phyloP scores from a whole-genome alignment of 2,797 vertebrate species.

The Amphiprion clarkii region DNA sequence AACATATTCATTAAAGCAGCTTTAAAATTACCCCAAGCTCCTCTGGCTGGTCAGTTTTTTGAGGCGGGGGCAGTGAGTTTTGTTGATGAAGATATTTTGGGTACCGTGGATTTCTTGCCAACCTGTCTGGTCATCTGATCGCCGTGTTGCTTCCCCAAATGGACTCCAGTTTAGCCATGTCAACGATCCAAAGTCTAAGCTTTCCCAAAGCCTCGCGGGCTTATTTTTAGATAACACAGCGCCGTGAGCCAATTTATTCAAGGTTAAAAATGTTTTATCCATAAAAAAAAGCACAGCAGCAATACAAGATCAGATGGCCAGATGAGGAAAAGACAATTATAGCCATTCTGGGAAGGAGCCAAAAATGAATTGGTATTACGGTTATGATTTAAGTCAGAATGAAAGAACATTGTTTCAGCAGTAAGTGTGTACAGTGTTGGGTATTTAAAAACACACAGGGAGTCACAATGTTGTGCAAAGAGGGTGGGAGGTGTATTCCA shows the following conservation, averaged over 20 bases:
- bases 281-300: neutral
- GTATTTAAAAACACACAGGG: neutral
- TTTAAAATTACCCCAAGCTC: constrained; percentile 11
- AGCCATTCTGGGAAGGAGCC: neutral
- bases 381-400: neutral
- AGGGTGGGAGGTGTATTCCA: neutral
- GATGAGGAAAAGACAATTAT: neutral
- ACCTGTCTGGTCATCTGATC: neutral
- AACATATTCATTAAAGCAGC: neutral
- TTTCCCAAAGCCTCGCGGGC: neutral
- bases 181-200: too few relatives aligned
- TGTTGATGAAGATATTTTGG: neutral
- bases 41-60: neutral
- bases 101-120: neutral
- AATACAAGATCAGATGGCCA: neutral
- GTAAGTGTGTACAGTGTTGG: neutral
- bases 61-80: neutral
- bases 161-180: neutral
- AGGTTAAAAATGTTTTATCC: neutral
- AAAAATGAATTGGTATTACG: neutral
- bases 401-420: neutral
- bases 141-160: neutral
- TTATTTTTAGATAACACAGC: neutral
- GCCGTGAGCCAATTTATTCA: neutral
- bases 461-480: neutral